Base-by-base conservation (phyloP, 2,797 vertebrate species). In the Botia kubotai region DNA sequence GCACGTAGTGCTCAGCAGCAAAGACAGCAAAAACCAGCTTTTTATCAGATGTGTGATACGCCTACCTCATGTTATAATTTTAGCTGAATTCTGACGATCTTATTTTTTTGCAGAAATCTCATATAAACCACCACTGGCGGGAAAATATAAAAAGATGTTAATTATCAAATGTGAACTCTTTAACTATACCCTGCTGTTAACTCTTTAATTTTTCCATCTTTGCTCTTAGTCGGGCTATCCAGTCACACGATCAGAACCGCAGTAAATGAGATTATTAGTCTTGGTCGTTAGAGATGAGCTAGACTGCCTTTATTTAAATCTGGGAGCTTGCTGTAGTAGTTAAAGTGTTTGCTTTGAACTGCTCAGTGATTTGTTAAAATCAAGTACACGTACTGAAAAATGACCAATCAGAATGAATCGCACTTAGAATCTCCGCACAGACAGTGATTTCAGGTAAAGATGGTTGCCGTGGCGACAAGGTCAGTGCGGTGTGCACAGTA, bases 391-490 rank as follows among this genome's bases (percentile, higher is more conserved):
- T 33, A 57, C 11, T 55, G 70, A 52, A 55, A 75, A 71, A 60
- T 71, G 67, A 52, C 78, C 78, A 80, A 80, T 80, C 57, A 36
- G 43, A n/a, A 26, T 75, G 77, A 69, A 53, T 46, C 57, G 65
- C 72, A 57, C 58, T 77, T 65, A 57, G 60, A 79, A 63, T 81
- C 69, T 82, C 79, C 53, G 26, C 72, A 69, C 73, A 86, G 85
- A 89, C 86, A 66, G 83, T 86, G 87, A 88, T 89, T 87, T 87
- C 87, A 89, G 87, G 85, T 89, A 83, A 83, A 80, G 86, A 84
- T 81, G 86, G 88, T 89, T 88, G 84, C 88, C 83, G 80, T 87
- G 86, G 87, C 81, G 75, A 89, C 88, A 80, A 86, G 87, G 85
- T 86, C 87, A 86, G 86, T 79, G 82, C 82, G 74, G 81, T 83